Evolutionary conservation across 2,113 vertebrate genomes (phyloP), one percentile per base, ranked within the genome.

Genomic region (Spea multiplicata): DNA sequence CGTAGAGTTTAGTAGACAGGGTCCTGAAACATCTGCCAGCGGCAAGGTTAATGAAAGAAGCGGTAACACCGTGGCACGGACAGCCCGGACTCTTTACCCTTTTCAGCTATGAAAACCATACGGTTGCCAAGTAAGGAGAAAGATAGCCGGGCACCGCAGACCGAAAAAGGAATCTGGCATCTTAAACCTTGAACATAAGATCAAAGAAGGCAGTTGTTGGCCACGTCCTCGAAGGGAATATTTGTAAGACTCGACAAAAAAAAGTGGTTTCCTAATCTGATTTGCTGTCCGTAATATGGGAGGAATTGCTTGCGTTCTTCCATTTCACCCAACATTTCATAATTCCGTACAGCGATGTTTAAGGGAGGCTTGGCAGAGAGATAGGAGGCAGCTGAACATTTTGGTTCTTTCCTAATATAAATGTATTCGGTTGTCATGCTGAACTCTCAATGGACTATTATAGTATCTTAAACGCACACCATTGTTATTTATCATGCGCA

Each of bases 161-260:
- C 48, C 53, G 53, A 64, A 65, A 71, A 52, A 71, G 57, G 10
- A 65, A 71, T 78, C 68, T 65, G 59, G 59, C 61, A 71, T 71
- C 59, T 65, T 78, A 71, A 78, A 64, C 68, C 59, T 59, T 78
- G 76, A 57, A 64, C 68, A 46, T 65, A 30, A 65, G 53, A 71
- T 78, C 76, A 78, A 78, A 78, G 68, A 44, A 57, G 44, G 50
- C 30, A 59, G 65, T 66, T 78, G 68, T 78, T 78, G 76, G 48
- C 48, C 17, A 53, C 17, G 30, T 53, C 69, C 64, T 72, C 44
- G 57, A 13, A 62, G 44, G 55, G 68, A 72, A 72, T 78, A 44
- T 71, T 62, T 68, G 48, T 48, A 70, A 67, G 53, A n/a, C 6
- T 76, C 74, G n/a, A n/a, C n/a, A n/a, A n/a, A n/a, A 66, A 73